Base-by-base conservation (phyloP, 1,140 invertebrate genomes). In the Leptonema lineaticorne region DNA sequence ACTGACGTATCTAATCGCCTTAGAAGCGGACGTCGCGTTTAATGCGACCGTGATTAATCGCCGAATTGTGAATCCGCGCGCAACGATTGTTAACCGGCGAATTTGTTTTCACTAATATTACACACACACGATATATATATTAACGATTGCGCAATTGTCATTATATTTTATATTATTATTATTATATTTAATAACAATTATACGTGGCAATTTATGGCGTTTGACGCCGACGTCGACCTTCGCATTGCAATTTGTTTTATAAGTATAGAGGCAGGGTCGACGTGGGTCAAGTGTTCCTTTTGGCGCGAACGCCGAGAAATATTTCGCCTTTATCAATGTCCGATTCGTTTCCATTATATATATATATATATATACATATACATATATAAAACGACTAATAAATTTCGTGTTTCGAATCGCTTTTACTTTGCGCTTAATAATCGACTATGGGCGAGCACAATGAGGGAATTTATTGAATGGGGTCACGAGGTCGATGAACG, bases 301-400 rank as follows among this genome's bases (percentile, higher is more conserved):
- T 18, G 50, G 18, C 18, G 18, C 18, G 27, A 53, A 53, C 50
- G 50, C 50, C 50, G 50, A 53, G 50, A 26, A 53, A 53, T 53
- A 26, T 53, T 53, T 53, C 50, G 50, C 50, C 50, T 53, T 53
- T 53, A 53, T 53, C 50, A 53, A 53, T 26, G 50, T 53, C 50
- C 50, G n/a, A 53, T 22, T 53, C 50, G 5, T 53, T 26, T 20
- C 22, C 50, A 3, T 11, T 24, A n/a, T n/a, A n/a, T n/a, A n/a
- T n/a, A n/a, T n/a, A n/a, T n/a, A n/a, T n/a, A n/a, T n/a, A n/a
- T n/a, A n/a, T n/a, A n/a, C n/a, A n/a, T n/a, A n/a, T n/a, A n/a
- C n/a, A n/a, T 53, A 26, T 26, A 24, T 48, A 22, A 2, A 4
- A 20, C 22, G 50, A 11, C 9, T 24, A 53, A 53, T 53, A 53